Evolutionary conservation across 2,888 invertebrate species (phyloP).

Genomic region (Prosopocoilus inquinatus): DNA sequence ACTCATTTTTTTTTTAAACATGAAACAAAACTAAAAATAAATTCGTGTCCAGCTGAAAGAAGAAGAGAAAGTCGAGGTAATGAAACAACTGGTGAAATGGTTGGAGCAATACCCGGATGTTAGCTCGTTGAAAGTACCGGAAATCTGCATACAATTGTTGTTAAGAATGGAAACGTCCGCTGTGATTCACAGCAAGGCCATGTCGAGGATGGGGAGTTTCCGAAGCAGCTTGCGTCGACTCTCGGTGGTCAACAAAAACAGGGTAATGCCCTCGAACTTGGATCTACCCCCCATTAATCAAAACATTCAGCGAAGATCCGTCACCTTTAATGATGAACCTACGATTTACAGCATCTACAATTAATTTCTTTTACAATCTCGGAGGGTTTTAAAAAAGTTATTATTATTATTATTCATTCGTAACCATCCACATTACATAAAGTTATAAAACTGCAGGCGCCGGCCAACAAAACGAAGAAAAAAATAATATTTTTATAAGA

Average conservation of each 20-base stretch:
- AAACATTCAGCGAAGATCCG: slow-evolving; percentile 29
- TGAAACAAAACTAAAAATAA: slow-evolving; percentile 5
- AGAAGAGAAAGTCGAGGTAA: slow-evolving; percentile 38
- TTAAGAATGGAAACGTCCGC: slow-evolving; percentile 32
- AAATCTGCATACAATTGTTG: slow-evolving; percentile 36
- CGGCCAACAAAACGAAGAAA: too few species aligned
- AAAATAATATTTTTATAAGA: too few species aligned
- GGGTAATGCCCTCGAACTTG: slow-evolving; percentile 23
- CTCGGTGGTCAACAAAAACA: slow-evolving; percentile 27
- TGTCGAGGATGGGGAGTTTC: slow-evolving; percentile 37
- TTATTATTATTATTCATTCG: neutral
- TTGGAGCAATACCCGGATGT: slow-evolving; percentile 36
- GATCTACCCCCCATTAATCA: slow-evolving; percentile 7
- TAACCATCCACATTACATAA: neutral
- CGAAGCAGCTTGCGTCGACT: slow-evolving; percentile 38
- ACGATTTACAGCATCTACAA: slow-evolving; percentile 35
- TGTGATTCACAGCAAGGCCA: slow-evolving; percentile 30
- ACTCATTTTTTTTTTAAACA: neutral
- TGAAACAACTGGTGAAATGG: slow-evolving; percentile 39
- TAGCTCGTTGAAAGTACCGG: slow-evolving; percentile 37
- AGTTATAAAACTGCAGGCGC: neutral
- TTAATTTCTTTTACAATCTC: slow-evolving; percentile 5
- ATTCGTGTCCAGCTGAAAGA: slow-evolving; percentile 34
- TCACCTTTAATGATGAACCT: slow-evolving; percentile 40
- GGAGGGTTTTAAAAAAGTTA: neutral